Conservation (phyloP, 1,140 invertebrate species). For the Copidosoma floridanum region DNA sequence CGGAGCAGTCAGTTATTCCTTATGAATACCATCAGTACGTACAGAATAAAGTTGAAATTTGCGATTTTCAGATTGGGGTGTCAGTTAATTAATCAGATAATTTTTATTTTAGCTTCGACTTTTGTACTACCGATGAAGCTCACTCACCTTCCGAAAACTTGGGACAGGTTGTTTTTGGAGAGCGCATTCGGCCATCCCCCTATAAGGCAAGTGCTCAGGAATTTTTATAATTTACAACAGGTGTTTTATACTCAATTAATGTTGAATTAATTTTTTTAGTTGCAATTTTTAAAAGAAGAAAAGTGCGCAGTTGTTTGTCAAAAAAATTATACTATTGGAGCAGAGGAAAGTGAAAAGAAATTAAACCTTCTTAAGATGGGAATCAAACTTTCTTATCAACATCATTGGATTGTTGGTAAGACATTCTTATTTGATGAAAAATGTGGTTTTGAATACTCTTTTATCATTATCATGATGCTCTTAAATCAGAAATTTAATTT, state of each 20-base stretch:
- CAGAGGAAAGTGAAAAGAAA: conserved; percentile 66
- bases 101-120: conserved; percentile 72
- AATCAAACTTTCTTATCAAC: conserved; percentile 96
- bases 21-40: conserved; percentile 91
- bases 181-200: conserved; percentile 89
- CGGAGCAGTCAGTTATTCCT: conserved; percentile 93
- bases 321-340: conserved; percentile 70
- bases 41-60: no score
- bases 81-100: no score
- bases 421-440: no score
- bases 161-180: conserved; percentile 98
- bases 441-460: no score
- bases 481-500: no score
- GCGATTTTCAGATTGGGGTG: not conserved
- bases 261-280: conserved; percentile 38
- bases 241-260: not conserved
- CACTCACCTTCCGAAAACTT: conserved; percentile 94
- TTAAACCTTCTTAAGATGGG: conserved; percentile 84
- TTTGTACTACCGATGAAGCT: conserved; percentile 73
- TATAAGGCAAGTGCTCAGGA: conserved; percentile 65
- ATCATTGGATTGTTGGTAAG: conserved; percentile 92
- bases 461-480: no score
- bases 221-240: not conserved
- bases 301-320: conserved; percentile 72
- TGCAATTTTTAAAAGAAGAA: conserved; percentile 70